Evolutionary conservation across 2,888 invertebrate species (phyloP), one percentile per base, ranked within the genome.

Genomic region (Abrostola triplasia): DNA sequence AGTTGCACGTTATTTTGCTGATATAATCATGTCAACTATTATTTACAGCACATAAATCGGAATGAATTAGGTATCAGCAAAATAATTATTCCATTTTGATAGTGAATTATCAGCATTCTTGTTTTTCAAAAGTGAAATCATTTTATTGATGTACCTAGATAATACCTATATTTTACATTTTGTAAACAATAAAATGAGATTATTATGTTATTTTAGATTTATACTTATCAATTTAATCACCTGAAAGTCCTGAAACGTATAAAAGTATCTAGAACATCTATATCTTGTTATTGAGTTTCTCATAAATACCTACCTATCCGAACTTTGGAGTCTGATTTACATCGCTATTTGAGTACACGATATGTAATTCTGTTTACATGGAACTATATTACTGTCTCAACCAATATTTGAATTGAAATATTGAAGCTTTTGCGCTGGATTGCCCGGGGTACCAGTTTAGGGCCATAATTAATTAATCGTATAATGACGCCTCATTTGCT

Each of bases 41-140:
- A 42, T 9, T 11, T 10, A 52, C 42, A 7, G n/a, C 53, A 36
- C n/a, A 42, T 55, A 40, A 59, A 65, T 60, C 12, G 12, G 40
- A 42, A 40, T 8, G 36, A 37, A 59, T 48, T 51, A 51, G 10
- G 44, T 47, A 42, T n/a, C 51, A 36, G 40, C 13, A 38, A 24
- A 36, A n/a, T 41, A 47, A 47, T 13, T 9, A 47, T 24, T 47
- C 13, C 42, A 57, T 11, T 8, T 49, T 44, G 54, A 54, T 36
- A 44, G 44, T 48, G n/a, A 10, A 24, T 7, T 51, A 59, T 72
- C 73, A 54, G 11, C 52, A 44, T 48, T 58, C 7, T 68, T 73
- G 44, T 57, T 70, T 42, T 58, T 49, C 24, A 7, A 5, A 11
- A 12, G 12, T 36, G 50, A 24, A 58, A 59, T 38, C 11, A 5